A percentile compares a stretch with the other conserved stretches of the same genome.
Conservation (phyloP, 2,797 vertebrate species). For the Pipistrellus kuhlii region DNA sequence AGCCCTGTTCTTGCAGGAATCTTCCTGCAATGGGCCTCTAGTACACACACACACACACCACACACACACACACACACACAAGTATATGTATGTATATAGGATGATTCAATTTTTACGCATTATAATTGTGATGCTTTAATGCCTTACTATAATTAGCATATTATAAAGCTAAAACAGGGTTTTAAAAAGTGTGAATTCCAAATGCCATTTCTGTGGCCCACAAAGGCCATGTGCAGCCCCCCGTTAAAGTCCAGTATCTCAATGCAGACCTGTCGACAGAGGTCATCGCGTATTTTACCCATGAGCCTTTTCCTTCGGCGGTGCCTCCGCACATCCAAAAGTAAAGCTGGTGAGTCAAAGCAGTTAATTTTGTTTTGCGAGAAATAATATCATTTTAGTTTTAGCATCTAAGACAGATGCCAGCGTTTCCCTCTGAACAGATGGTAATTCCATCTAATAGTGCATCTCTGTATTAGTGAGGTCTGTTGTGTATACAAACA, state of each 20-base stretch:
- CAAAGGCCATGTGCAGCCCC: slow-evolving; percentile 76
- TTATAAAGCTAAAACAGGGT: slow-evolving; percentile 78
- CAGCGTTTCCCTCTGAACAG: slow-evolving; percentile 95
- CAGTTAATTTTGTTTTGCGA: slow-evolving; percentile 91
- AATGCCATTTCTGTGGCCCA: slow-evolving; percentile 77
- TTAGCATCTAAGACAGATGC: slow-evolving; percentile 94
- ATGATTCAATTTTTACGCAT: slow-evolving; percentile 78
- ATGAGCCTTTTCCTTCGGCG: slow-evolving; percentile 79
- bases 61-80: too few species aligned
- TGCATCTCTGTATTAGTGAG: slow-evolving; percentile 94
- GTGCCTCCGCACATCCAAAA: slow-evolving; percentile 69
- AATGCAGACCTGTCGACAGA: slow-evolving; percentile 77
- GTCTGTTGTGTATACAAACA: slow-evolving; percentile 94
- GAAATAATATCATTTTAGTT: slow-evolving; percentile 93
- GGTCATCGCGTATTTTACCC: slow-evolving; percentile 75
- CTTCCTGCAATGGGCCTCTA: too few species aligned
- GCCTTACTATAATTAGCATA: slow-evolving; percentile 72
- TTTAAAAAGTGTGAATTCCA: slow-evolving; percentile 78
- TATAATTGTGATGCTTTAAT: slow-evolving; percentile 82
- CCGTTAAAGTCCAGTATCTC: slow-evolving; percentile 81
- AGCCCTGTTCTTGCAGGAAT: too few species aligned
- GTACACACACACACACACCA: too few species aligned
- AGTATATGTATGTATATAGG: not conserved
- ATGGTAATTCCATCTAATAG: slow-evolving; percentile 98
- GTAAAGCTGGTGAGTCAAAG: slow-evolving; percentile 85